Base-by-base conservation (phyloP, 2,113 vertebrate genomes). In the Nothoprocta pentlandii region DNA sequence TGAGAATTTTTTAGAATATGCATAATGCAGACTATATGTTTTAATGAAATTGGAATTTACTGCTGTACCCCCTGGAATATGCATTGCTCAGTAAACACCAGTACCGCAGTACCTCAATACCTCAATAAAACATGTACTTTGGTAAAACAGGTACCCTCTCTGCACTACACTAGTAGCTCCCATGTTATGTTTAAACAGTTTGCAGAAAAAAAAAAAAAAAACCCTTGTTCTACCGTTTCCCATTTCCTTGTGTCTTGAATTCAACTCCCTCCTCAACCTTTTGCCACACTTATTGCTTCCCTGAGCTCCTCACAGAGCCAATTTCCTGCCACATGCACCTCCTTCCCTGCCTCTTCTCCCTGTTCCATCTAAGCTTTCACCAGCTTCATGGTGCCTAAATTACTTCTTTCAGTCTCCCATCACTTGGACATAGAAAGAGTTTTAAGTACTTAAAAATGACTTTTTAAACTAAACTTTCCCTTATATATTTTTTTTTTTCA, bases 351-450 rank as follows among this genome's bases (percentile, higher is more conserved):
- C 61, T 30, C 30, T 63, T 71, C 47, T 63, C 20, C 62, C 6
- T 11, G 12, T 51, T 88, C 6, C 10, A 39, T 8, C 46, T 22
- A 20, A n/a, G 26, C 16, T 59, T 64, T 34, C 5, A 0, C 39
- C 41, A 42, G 17, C 25, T 73, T 10, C n/a, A 10, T 36, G 54
- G 77, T 49, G 4, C 16, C 17, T n/a, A 25, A 13, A 58, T 30
- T 15, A 8, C 12, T 62, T 61, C 19, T 10, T 8, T 19, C 20
- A 17, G 32, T 54, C 42, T 89, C 23, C 28, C 44, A 20, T 66
- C 78, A 36, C 44, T n/a, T 0, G 0, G 23, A 62, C 3, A 15
- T 28, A 54, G 75, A 49, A 75, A 62, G 9, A 10, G n/a, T 58
- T 76, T 64, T 12, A 49, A 22, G 22, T 49, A 23, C 49, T 49